Evolutionary conservation across 2,113 vertebrate genomes (phyloP), one percentile per base, ranked within the genome.

Genomic region (Actenoides hombroni): DNA sequence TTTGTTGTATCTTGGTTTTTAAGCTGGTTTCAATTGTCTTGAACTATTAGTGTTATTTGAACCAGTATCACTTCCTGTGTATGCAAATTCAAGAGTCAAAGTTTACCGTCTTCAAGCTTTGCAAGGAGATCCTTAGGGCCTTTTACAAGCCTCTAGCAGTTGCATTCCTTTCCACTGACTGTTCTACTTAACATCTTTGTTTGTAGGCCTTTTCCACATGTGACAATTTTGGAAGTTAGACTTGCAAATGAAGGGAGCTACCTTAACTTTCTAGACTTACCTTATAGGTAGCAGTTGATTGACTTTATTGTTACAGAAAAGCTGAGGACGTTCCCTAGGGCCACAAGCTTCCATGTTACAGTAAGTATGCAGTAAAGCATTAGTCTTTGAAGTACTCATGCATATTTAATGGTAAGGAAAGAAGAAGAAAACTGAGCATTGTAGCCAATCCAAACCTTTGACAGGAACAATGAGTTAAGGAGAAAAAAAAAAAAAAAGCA

Each of bases 271-370:
- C 51, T 48, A 33, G 48, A 65, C 64, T 86, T 77, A 63, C 87
- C 59, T 61, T 81, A 59, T 31, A 86, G 83, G 84, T 92, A 93
- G 83, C 69, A 92, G 81, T 79, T 71, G 91, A 86, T 64, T 94
- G 91, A 84, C 81, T 92, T 97, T 86, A 92, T 82, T 94, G 89
- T 87, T 71, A 29, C 31, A 68, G 86, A 76, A 94, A 97, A 85
- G 68, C 71, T 84, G 77, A 88, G 90, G 59, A 86, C 92, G 26
- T 93, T 96, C 92, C 93, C 93, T 76, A 82, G 65, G 89, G 93
- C 94, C 80, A 48, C 82, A 90, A 94, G 90, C 44, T 78, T 59
- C 63, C 54, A 69, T 57, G 69, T 71, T 86, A 21, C 46, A 29
- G 49, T 77, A 53, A 90, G 60, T 29, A 18, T 68, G 92, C 86